phyloP scores from a whole-genome alignment of 2,113 vertebrate species.

The Corythornis madagascariensis region DNA sequence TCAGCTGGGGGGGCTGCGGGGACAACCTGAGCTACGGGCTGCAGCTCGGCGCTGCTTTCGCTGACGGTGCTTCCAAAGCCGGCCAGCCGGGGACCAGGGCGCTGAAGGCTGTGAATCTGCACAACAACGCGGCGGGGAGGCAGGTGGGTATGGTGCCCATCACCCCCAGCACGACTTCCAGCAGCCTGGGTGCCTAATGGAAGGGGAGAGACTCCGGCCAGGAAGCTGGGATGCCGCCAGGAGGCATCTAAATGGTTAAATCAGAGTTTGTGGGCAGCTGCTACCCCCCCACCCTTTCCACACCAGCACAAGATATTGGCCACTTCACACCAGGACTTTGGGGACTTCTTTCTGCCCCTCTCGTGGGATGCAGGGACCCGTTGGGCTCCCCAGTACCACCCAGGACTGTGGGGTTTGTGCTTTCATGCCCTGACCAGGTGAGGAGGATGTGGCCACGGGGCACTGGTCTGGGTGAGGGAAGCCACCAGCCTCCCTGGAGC shows the following conservation, averaged over 20 bases:
- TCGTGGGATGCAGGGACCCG: background rate
- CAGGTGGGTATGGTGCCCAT: conserved; percentile 42
- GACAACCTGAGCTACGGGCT: conserved; percentile 80
- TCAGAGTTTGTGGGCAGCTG: background rate
- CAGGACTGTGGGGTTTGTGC: fast-evolving
- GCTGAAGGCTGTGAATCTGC: conserved; percentile 71
- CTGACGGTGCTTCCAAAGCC: conserved; percentile 71
- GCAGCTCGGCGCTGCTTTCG: conserved; percentile 77
- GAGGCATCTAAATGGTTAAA: background rate
- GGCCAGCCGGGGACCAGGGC: conserved; percentile 42
- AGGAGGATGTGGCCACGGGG: background rate
- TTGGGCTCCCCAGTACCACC: background rate
- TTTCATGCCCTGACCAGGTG: background rate
- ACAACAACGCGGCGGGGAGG: conserved; percentile 77
- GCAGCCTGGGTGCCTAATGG: background rate
- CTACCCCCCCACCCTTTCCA: background rate
- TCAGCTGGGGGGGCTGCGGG: conserved; percentile 81
- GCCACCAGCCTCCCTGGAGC: background rate
- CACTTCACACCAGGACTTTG: background rate
- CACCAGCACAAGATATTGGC: background rate
- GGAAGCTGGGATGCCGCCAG: background rate
- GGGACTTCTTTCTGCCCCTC: background rate
- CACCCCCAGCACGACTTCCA: background rate
- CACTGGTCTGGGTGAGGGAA: background rate
- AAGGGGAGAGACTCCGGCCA: fast-evolving